phyloP scores from a whole-genome alignment of 2,113 vertebrate genomes.

The Vanacampus margaritifer region DNA sequence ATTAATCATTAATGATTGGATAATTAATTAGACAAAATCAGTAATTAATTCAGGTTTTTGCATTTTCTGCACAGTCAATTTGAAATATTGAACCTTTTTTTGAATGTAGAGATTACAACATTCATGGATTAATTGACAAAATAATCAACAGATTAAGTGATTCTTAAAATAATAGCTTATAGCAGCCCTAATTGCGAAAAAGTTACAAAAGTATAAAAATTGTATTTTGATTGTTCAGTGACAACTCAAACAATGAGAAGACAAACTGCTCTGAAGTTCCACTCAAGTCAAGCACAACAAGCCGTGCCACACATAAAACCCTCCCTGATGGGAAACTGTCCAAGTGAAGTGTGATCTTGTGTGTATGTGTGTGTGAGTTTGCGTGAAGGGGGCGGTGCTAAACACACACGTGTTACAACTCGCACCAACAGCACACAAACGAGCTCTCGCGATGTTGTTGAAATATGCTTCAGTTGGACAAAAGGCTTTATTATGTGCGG shows the following conservation, averaged over 20 bases:
- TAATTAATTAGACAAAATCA: no score
- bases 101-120: no score
- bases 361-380: constrained; percentile 6
- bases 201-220: background rate
- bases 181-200: background rate
- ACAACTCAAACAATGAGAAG: background rate
- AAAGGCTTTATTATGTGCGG: constrained; percentile 35
- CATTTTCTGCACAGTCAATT: no score
- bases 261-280: constrained; percentile 19
- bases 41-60: no score
- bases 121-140: no score
- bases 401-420: constrained; percentile 42
- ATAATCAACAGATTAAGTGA: no score
- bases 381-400: constrained; percentile 26
- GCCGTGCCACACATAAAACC: constrained; percentile 30
- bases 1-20: no score
- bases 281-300: constrained; percentile 45
- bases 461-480: constrained; percentile 50
- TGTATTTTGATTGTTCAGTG: background rate
- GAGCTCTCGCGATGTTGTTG: constrained; percentile 26
- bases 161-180: background rate
- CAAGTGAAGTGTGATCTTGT: constrained; percentile 12
- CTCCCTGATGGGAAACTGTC: constrained; percentile 41
- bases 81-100: no score
- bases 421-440: constrained; percentile 20